A percentile compares a stretch with the other conserved stretches of the same genome.
Conservation (phyloP, 1,140 invertebrate species). For the Nasonia vitripennis region DNA sequence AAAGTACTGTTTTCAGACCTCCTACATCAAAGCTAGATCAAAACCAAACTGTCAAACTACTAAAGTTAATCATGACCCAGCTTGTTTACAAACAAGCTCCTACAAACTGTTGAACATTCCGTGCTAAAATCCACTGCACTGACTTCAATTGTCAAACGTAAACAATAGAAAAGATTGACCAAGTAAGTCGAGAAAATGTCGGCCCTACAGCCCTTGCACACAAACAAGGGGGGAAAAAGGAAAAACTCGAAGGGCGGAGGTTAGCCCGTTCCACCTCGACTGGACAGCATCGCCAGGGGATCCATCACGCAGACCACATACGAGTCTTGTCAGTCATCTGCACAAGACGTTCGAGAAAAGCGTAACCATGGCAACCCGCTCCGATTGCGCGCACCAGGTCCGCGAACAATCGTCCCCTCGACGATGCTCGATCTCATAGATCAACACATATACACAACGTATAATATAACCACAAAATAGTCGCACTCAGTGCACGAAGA, state of each 20-base stretch:
- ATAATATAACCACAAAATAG: background rate
- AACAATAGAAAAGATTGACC: conserved; percentile 4
- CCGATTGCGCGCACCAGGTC: conserved; percentile 24
- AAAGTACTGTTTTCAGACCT: no score
- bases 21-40: no score
- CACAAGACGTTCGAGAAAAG: conserved; percentile 31
- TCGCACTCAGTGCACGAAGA: background rate
- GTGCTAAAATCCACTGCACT: no score
- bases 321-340: background rate
- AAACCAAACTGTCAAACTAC: no score
- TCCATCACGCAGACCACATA: background rate
- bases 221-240: background rate
- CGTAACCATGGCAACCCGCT: conserved; percentile 51
- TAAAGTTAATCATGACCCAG: no score
- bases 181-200: background rate
- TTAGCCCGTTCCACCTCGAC: background rate
- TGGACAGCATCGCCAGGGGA: no score
- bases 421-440: conserved; percentile 29
- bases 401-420: conserved; percentile 53
- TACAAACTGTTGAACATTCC: no score
- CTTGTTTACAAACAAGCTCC: no score
- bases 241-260: conserved; percentile 14
- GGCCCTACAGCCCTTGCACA: background rate
- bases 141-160: background rate
- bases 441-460: background rate